Conservation (phyloP, 2,113 vertebrate genomes). For the Seriola quinqueradiata region DNA sequence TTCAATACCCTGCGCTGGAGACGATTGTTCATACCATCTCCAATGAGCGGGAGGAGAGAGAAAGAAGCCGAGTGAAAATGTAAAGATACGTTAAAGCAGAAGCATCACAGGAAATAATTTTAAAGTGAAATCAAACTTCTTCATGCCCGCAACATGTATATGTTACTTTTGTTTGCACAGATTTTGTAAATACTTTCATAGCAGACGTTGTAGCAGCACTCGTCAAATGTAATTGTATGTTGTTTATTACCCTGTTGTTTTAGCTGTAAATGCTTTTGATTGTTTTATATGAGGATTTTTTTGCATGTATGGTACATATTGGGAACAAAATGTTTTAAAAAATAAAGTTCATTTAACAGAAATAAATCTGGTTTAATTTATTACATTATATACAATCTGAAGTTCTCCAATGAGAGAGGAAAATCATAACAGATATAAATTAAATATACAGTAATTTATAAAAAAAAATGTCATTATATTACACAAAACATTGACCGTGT, state of each 20-base stretch:
- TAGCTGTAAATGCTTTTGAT: constrained; percentile 30
- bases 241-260: constrained; percentile 17
- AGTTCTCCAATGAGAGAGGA: not conserved
- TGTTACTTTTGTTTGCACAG: constrained; percentile 51
- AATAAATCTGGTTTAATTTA: constrained; percentile 36
- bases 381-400: constrained; percentile 36
- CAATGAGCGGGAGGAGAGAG: constrained; percentile 75
- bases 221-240: constrained; percentile 4
- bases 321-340: constrained; percentile 35
- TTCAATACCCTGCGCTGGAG: constrained; percentile 83
- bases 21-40: constrained; percentile 78
- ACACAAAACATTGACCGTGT: constrained; percentile 30
- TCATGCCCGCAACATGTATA: not conserved
- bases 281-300: constrained; percentile 9
- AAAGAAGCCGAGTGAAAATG: constrained; percentile 52
- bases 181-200: constrained; percentile 58
- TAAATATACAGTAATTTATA: constrained; percentile 19
- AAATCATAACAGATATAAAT: constrained; percentile 57
- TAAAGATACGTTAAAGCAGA: constrained; percentile 21
- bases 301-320: constrained; percentile 9
- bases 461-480: constrained; percentile 40
- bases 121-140: constrained; percentile 5
- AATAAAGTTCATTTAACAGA: constrained; percentile 54
- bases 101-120: not conserved
- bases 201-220: constrained; percentile 74